Evolutionary conservation across 1,140 invertebrate species (phyloP).

Genomic region (Ditylenchus dipsaci): DNA sequence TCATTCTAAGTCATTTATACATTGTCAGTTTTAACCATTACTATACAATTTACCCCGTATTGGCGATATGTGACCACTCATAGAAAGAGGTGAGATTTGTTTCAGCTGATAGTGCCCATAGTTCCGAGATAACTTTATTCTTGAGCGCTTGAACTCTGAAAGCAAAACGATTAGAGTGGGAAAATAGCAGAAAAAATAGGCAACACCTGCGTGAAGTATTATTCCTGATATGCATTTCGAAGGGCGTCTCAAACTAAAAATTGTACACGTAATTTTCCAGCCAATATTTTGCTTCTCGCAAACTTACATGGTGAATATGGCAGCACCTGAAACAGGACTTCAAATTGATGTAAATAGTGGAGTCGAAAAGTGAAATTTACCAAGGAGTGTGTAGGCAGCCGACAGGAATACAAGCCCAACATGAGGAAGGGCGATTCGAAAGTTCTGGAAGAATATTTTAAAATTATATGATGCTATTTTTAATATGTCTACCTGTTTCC

Average conservation of each 20-base stretch:
- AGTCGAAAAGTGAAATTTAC: no score
- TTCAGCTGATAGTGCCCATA: conserved; percentile 38
- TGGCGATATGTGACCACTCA: conserved; percentile 34
- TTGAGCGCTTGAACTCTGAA: conserved; percentile 38
- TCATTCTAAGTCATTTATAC: conserved; percentile 48
- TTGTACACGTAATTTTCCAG: conserved; percentile 22
- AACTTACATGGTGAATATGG: conserved; percentile 52
- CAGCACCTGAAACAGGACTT: conserved; percentile 26
- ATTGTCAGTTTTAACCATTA: no score
- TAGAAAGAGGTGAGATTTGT: conserved; percentile 17
- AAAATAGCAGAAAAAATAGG: no score
- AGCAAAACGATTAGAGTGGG: no score
- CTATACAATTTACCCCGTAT: conserved; percentile 20
- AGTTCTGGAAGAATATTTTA: conserved; percentile 38
- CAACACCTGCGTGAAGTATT: conserved; percentile 38
- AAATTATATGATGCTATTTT: background rate
- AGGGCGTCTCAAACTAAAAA: conserved; percentile 44
- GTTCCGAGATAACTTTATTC: conserved; percentile 41
- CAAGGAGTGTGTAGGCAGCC: conserved; percentile 50
- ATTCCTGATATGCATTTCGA: conserved; percentile 47
- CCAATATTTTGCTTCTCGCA: no score
- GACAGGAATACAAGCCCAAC: conserved; percentile 53
- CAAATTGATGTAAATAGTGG: no score
- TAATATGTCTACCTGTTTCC: conserved; percentile 36
- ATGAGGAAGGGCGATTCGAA: conserved; percentile 51